Conservation (phyloP, 2,113 vertebrate genomes). For the Salvelinus sp. region DNA sequence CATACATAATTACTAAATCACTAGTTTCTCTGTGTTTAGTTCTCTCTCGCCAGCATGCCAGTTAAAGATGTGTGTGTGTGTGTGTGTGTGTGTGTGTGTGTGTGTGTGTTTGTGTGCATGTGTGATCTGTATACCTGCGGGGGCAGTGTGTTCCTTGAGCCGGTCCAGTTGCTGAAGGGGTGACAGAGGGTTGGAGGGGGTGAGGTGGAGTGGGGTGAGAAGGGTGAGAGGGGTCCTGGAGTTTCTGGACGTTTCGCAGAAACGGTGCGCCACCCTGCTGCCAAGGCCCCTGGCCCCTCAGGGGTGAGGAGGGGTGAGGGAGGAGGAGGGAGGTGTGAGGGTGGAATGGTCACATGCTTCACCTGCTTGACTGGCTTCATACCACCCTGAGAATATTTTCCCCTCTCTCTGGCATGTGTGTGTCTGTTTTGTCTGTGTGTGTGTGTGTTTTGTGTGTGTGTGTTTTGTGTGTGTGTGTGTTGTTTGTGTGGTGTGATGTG, state of each 20-base stretch:
- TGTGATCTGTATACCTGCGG: conserved; percentile 40
- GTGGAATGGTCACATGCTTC: conserved; percentile 67
- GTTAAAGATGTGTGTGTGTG: not conserved
- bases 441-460: not conserved
- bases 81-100: conserved; percentile 3
- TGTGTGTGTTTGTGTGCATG: not conserved
- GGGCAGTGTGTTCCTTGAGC: conserved; percentile 52
- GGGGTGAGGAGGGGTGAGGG: conserved; percentile 28
- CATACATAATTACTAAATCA: too few relatives aligned
- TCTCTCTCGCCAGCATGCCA: too few relatives aligned
- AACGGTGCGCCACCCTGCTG: conserved; percentile 50
- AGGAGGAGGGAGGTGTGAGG: conserved; percentile 47
- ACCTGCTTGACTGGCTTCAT: conserved; percentile 53
- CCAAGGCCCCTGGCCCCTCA: conserved; percentile 59
- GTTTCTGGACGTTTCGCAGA: conserved; percentile 65
- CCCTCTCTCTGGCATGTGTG: conserved; percentile 32
- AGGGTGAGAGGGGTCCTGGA: conserved; percentile 51
- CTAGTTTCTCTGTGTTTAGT: too few relatives aligned
- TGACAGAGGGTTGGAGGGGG: conserved; percentile 54
- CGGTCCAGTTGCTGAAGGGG: conserved; percentile 64
- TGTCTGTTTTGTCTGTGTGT: not conserved
- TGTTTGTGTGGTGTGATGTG: not conserved
- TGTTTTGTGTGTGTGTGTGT: not conserved
- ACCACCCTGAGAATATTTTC: conserved; percentile 43
- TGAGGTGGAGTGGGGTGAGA: conserved; percentile 51